Evolutionary conservation across 2,113 vertebrate species (phyloP), one percentile per base, ranked within the genome.

Genomic region (Rhodinocichla rosea): DNA sequence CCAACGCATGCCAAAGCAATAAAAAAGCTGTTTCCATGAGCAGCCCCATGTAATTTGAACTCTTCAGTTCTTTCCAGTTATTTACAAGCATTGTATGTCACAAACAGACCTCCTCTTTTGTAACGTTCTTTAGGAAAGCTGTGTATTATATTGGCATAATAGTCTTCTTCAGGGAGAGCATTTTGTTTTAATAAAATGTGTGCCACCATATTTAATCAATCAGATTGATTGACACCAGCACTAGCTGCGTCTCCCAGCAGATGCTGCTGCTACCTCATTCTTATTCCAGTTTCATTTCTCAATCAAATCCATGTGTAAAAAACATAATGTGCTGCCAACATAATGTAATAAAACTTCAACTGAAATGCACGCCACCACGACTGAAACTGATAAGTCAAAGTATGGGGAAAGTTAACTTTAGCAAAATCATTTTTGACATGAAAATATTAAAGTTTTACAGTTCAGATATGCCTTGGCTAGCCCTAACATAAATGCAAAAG

Each of bases 221-320:
- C 98, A 98, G 96, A 85, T 92, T 98, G 98, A 98, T 77, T 98
- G 98, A 98, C 98, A 98, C 94, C 91, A 94, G 97, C 97, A 95
- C 98, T 97, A 93, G 97, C 91, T 95, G 95, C n/a, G 1, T 97
- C 96, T 97, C 96, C 88, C 94, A 92, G 96, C 97, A 97, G 97
- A 98, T 97, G 96, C 96, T 97, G 96, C 96, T 96, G 90, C 97
- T 97, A 90, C 94, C 93, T 98, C 97, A 98, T 98, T 98, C 97
- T 98, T 97, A 98, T 98, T 98, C 98, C 95, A 97, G 97, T 94
- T 98, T 97, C 97, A 98, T 98, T 98, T 98, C 97, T 98, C 97
- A 97, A 98, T 98, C 97, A 98, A 98, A 98, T 97, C 97, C 98
- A 98, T 98, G 97, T 98, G 98, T 97, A 98, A 98, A 97, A 98